Percentiles rank a stretch among this genome's conserved stretches.
Conservation (phyloP, 2,797 vertebrate species). For the Alosa sapidissima region DNA sequence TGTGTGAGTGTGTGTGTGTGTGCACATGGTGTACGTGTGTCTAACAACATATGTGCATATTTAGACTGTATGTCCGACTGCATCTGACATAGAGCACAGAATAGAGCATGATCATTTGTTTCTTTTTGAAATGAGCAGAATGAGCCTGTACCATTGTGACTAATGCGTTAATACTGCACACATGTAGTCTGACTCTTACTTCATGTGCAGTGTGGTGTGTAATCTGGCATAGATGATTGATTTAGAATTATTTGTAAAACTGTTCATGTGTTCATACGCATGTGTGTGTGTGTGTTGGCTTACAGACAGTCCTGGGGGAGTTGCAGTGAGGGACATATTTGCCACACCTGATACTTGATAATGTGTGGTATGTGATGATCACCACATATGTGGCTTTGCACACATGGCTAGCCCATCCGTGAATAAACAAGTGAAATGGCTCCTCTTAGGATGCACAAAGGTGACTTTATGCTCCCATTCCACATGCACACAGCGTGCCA, state of each 20-base stretch:
- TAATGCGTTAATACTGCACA: not conserved
- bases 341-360: conserved; percentile 10
- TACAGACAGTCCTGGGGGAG: conserved; percentile 15
- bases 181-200: not conserved
- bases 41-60: not conserved
- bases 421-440: not conserved
- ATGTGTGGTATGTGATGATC: not conserved
- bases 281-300: not conserved
- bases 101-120: not conserved
- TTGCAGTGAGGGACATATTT: not conserved
- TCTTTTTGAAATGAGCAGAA: not conserved
- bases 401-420: not conserved
- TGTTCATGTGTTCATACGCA: not conserved
- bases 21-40: not conserved
- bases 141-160: not conserved
- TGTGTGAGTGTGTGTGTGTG: not conserved
- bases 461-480: not conserved
- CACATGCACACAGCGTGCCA: not conserved
- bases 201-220: not conserved
- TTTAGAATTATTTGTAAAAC: not conserved
- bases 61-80: not conserved
- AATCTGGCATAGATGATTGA: not conserved
- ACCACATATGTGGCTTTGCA: not conserved
- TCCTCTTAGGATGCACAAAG: not conserved
- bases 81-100: not conserved